These are phyloP conservation scores for Siphamia tubifer DNA, from an alignment of 2,113 vertebrate genomes.

Conservation along the genomic window DNA sequence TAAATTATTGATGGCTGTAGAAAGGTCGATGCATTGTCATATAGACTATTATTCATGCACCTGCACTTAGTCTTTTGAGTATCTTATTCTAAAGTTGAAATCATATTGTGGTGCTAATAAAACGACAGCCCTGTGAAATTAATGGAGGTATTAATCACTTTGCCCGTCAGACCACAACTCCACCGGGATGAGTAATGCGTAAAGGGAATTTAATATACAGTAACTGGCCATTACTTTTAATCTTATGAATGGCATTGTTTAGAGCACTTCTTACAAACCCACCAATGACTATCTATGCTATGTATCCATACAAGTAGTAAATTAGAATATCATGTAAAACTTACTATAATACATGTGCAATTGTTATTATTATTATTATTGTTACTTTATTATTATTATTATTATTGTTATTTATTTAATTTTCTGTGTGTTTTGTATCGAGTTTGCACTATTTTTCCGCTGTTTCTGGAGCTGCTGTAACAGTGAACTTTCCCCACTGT, in stretches of 20 bases:
- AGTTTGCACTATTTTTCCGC: too few species aligned
- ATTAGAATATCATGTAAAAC: too few species aligned
- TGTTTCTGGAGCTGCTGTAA: too few species aligned
- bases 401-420: too few species aligned
- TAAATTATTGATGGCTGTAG: slow-evolving; percentile 39
- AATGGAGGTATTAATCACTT: slow-evolving; percentile 40
- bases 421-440: too few species aligned
- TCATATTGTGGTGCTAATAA: slow-evolving; percentile 12
- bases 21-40: slow-evolving; percentile 23
- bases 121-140: slow-evolving; percentile 22
- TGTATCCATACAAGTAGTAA: too few species aligned
- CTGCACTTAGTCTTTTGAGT: slow-evolving; percentile 9
- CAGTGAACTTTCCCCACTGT: too few species aligned
- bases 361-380: too few species aligned
- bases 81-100: slow-evolving; percentile 17
- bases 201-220: background rate
- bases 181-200: background rate
- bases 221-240: background rate
- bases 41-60: slow-evolving; percentile 25
- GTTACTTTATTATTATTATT: too few species aligned
- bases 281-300: too few species aligned
- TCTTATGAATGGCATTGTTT: background rate
- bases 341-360: too few species aligned
- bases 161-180: background rate
- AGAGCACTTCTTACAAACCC: background rate